Evolutionary conservation across 2,888 invertebrate species (phyloP).

Genomic region (Rutpela maculata): DNA sequence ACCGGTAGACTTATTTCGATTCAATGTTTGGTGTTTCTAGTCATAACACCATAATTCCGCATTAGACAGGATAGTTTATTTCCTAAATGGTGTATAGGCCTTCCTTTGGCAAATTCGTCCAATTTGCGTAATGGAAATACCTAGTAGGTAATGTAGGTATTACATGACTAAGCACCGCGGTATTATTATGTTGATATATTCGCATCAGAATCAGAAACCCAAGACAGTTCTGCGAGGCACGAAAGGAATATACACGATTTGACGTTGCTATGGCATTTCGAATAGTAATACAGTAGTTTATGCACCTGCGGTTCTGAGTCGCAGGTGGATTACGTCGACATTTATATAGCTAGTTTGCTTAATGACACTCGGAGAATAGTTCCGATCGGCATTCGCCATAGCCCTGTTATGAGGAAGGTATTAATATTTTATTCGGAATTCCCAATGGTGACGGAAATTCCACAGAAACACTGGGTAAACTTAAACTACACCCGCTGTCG

Average conservation of each 20-base stretch:
- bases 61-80: not conserved
- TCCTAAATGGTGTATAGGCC: not conserved
- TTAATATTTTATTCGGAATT: not conserved
- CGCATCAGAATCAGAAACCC: constrained; percentile 16
- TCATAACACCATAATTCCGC: not conserved
- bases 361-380: constrained; percentile 7
- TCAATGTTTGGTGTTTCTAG: not conserved
- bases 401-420: not conserved
- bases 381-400: not conserved
- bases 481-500: not conserved
- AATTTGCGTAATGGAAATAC: constrained; percentile 10
- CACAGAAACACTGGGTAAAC: not conserved
- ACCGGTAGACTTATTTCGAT: not conserved
- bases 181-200: constrained; percentile 11
- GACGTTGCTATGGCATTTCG: constrained; percentile 11
- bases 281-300: constrained; percentile 7
- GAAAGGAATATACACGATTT: not conserved
- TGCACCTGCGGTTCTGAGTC: constrained; percentile 11
- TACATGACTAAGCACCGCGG: not conserved
- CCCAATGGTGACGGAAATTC: not conserved
- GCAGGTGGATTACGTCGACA: constrained; percentile 18
- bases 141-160: not conserved
- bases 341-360: constrained; percentile 11
- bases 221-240: not conserved
- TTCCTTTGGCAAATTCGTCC: not conserved